These are phyloP conservation scores for Steinernema khuongi DNA, from an alignment of 1,140 invertebrate species.

Conservation along the genomic window DNA sequence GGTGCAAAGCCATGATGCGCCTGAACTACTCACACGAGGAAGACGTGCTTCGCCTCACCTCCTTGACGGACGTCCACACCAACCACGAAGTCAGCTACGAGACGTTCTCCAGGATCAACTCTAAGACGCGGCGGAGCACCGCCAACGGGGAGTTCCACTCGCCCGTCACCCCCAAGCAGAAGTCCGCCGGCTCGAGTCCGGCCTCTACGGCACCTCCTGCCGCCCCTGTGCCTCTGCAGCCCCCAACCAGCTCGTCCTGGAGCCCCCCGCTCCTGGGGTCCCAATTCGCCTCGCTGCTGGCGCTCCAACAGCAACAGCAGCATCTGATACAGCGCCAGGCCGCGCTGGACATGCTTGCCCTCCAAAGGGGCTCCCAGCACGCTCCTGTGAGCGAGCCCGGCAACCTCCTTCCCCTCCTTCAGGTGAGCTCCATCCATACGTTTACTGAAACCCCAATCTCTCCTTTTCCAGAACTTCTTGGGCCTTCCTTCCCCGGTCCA, in stretches of 20 bases:
- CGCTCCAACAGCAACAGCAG: conserved; percentile 1
- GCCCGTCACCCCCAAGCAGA: background rate
- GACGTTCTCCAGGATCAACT: background rate
- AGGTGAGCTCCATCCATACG: background rate
- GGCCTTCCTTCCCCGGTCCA: background rate
- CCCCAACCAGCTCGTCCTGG: background rate
- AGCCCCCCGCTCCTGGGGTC: background rate
- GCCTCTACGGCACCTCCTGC: background rate
- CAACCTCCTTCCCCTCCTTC: background rate
- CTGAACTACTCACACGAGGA: conserved; percentile 44
- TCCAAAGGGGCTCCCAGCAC: background rate
- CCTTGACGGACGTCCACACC: conserved; percentile 13
- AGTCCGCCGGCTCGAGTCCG: background rate
- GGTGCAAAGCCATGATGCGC: conserved; percentile 49
- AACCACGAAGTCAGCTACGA: background rate
- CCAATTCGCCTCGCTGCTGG: background rate
- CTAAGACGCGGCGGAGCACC: background rate
- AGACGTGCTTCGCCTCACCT: conserved; percentile 31
- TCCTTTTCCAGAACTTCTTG: background rate
- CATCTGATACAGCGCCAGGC: background rate
- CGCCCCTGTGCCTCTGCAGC: background rate
- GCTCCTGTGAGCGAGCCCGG: background rate
- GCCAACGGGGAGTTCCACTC: background rate
- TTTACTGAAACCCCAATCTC: background rate
- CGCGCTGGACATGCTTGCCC: background rate